A percentile compares a stretch with the other conserved stretches of the same genome.
Evolutionary conservation across 92 coral and sea anemone genomes (phyloP).

Genomic region (Umimayanthus kanabou): DNA sequence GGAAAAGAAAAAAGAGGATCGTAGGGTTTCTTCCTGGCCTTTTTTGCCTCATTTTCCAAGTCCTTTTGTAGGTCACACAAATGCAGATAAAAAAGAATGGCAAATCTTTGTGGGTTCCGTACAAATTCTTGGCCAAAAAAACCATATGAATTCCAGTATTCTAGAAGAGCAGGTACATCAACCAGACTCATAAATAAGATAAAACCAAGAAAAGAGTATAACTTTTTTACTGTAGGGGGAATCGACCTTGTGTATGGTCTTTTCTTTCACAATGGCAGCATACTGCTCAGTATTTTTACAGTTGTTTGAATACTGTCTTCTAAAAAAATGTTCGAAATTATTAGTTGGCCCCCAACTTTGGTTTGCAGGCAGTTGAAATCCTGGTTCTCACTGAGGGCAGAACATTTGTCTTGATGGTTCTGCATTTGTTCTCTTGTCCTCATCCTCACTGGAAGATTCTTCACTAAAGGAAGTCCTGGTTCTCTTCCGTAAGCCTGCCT

Average conservation of each 20-base stretch:
- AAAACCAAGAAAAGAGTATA: background rate
- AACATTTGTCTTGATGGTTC: too few relatives aligned
- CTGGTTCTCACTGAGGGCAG: too few relatives aligned
- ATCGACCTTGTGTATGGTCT: background rate
- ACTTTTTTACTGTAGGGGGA: background rate
- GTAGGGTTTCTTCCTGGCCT: slow-evolving; percentile 19
- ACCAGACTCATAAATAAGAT: slow-evolving; percentile 13
- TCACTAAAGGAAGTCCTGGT: too few relatives aligned
- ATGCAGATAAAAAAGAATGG: slow-evolving; percentile 7
- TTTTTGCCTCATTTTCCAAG: background rate
- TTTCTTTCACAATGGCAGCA: slow-evolving; percentile 2
- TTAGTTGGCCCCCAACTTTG: too few relatives aligned
- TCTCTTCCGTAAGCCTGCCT: too few relatives aligned
- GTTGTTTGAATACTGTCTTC: background rate
- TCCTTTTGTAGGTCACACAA: slow-evolving; percentile 14
- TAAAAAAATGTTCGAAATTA: too few relatives aligned
- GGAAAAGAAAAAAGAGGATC: slow-evolving; percentile 29
- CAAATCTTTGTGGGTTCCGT: slow-evolving; percentile 1
- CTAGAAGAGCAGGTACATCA: background rate
- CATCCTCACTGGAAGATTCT: too few relatives aligned
- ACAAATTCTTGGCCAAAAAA: slow-evolving; percentile 18
- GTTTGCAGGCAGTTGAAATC: too few relatives aligned
- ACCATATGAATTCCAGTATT: background rate
- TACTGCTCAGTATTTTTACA: slow-evolving; percentile 7
- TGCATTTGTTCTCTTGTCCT: too few relatives aligned